phyloP scores from a whole-genome alignment of 2,888 invertebrate species.

The Parapristionchus giblindavisi region DNA sequence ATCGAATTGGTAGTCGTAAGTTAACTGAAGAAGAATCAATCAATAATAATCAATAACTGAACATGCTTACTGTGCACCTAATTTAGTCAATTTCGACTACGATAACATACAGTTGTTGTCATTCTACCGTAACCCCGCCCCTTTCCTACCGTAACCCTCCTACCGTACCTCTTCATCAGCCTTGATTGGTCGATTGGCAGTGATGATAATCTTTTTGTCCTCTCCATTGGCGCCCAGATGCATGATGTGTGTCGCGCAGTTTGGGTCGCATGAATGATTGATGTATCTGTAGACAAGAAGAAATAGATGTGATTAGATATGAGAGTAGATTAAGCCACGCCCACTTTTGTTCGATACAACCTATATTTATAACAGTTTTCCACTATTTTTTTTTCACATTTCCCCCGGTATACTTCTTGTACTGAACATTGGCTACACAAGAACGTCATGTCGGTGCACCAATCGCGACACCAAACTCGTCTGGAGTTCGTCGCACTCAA shows the following conservation, averaged over 20 bases:
- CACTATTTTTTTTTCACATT: no score
- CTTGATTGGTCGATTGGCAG: conserved; percentile 92
- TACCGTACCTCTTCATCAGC: conserved; percentile 91
- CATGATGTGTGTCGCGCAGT: conserved; percentile 89
- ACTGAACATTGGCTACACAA: no score
- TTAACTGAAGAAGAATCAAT: conserved; percentile 71
- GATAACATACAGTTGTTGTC: neutral
- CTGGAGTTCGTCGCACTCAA: no score
- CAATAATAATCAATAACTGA: neutral
- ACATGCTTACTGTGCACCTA: no score
- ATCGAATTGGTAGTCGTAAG: conserved; percentile 83
- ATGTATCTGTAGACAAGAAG: conserved; percentile 77
- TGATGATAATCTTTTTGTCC: conserved; percentile 93
- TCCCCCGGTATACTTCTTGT: no score
- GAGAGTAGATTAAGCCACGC: no score
- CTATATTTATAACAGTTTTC: no score
- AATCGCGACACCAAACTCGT: no score
- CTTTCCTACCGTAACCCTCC: neutral
- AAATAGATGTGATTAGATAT: no score
- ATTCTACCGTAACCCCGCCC: conserved; percentile 9
- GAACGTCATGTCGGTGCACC: no score
- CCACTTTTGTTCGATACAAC: no score
- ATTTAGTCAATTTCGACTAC: no score
- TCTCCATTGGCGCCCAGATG: conserved; percentile 82
- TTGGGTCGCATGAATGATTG: conserved; percentile 99